Base-by-base conservation (phyloP, 2,113 vertebrate genomes). In the Sorex fumeus region DNA sequence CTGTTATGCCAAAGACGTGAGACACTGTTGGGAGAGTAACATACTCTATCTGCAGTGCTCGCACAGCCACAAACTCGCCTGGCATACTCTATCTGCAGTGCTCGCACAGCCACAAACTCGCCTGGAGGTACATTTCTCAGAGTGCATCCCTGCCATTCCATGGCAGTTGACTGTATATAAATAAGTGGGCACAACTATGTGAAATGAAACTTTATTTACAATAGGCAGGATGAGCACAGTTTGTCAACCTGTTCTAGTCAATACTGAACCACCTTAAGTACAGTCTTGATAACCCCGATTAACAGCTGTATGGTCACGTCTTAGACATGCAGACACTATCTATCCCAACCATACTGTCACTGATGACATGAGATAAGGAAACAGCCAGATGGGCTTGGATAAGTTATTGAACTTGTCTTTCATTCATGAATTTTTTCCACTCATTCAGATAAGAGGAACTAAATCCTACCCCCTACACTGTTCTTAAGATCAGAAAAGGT, bases 181-280 rank as follows among this genome's bases (percentile, higher is more conserved):
- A 84, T 36, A 92, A 90, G 87, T 18, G 30, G 69, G 27, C 34
- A 7, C 21, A 15, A 32, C 30, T 40, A 23, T 30, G 50, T 60
- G 21, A 27, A 64, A 91, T 86, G 88, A 94, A 90, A 72, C 47
- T 81, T 64, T 80, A 88, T 64, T 84, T 50, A 87, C 15, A 79
- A 67, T 78, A 88, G n/a, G 23, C 28, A 69, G 32, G 8, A 50
- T 12, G 1, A 84, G 34, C 36, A 89, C 40, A 40, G 50, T 57
- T 13, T 34, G 57, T 60, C 84, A 69, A 87, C 21, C 18, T 71
- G 23, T 10, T 87, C 74, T 71, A 74, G 50, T 27, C 27, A 71
- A 32, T 23, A 43, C 28, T 67, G 66, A 93, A 74, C 36, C 53
- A 64, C 2, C 43, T 1, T 25, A 40, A 66, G 30, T 40, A 45